Evolutionary conservation across 2,797 vertebrate genomes (phyloP).

Genomic region (Triplophysa yarkandensis): DNA sequence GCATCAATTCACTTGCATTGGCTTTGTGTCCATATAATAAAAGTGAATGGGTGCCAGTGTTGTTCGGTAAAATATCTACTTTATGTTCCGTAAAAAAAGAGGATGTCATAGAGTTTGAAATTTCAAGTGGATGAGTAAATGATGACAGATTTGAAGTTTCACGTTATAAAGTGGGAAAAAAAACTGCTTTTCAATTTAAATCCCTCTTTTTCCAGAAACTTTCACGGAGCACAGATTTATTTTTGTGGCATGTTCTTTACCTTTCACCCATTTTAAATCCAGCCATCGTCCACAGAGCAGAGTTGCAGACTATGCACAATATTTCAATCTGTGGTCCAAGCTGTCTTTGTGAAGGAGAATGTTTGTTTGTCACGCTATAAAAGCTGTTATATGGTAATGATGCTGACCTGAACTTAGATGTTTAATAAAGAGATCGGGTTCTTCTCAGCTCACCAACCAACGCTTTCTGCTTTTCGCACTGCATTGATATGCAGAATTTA

Average conservation of each 20-base stretch:
- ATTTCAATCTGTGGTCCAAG: conserved; percentile 39
- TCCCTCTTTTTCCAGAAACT: conserved; percentile 32
- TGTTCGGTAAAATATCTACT: no score
- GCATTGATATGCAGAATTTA: conserved; percentile 34
- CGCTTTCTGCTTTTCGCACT: conserved; percentile 30
- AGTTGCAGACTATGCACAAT: conserved; percentile 34
- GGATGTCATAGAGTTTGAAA: no score
- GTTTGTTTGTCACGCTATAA: conserved; percentile 33
- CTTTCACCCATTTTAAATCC: conserved; percentile 30
- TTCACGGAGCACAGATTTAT: conserved; percentile 45
- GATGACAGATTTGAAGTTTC: no score
- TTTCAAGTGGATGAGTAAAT: no score
- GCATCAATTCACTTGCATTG: no score
- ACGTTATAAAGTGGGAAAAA: no score
- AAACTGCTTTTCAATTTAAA: no score
- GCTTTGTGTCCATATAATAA: no score
- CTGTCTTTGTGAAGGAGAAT: conserved; percentile 27
- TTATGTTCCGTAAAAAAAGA: no score
- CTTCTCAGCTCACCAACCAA: conserved; percentile 36
- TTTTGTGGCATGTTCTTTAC: conserved; percentile 30
- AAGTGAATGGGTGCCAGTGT: no score
- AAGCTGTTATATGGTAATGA: conserved; percentile 40
- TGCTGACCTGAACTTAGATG: conserved; percentile 42
- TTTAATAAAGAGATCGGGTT: conserved; percentile 37
- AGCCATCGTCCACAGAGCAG: conserved; percentile 4